A percentile compares a stretch with the other conserved stretches of the same genome.
phyloP scores from a whole-genome alignment of 2,797 vertebrate genomes.

The Cynodonichthys magdalenae region DNA sequence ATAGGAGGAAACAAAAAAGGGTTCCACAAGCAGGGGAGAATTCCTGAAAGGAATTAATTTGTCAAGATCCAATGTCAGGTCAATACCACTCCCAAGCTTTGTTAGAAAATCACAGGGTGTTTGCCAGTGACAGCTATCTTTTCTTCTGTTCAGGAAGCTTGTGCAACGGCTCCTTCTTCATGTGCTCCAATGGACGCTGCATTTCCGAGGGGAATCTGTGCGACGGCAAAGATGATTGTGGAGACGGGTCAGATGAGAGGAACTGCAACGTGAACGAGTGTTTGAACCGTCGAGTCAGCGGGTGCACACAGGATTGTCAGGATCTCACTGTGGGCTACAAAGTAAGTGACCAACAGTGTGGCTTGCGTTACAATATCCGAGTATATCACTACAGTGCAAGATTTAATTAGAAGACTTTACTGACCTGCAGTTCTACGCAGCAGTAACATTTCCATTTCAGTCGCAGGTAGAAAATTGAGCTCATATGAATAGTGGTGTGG shows the following conservation, averaged over 20 bases:
- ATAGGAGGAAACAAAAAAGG: conserved; percentile 40
- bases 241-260: conserved; percentile 93
- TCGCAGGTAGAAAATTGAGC: conserved; percentile 28
- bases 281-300: conserved; percentile 92
- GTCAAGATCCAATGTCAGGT: conserved; percentile 26
- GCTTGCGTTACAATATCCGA: conserved; percentile 12
- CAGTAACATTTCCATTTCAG: conserved; percentile 34
- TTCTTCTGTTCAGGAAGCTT: conserved; percentile 81
- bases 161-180: conserved; percentile 87
- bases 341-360: conserved; percentile 73
- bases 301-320: conserved; percentile 96
- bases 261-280: conserved; percentile 96
- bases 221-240: conserved; percentile 91
- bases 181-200: conserved; percentile 95
- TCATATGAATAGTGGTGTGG: conserved; percentile 24
- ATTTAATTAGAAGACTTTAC: conserved; percentile 18
- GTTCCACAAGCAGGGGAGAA: conserved; percentile 6
- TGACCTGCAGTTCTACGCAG: conserved; percentile 16
- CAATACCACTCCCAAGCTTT: conserved; percentile 20
- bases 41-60: conserved; percentile 42
- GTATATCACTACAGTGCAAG: background rate
- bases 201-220: conserved; percentile 88
- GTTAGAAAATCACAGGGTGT: conserved; percentile 9
- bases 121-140: conserved; percentile 37
- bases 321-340: conserved; percentile 95